Evolutionary conservation across 1,140 invertebrate genomes (phyloP).

Genomic region (Parasteatoda tepidariorum): DNA sequence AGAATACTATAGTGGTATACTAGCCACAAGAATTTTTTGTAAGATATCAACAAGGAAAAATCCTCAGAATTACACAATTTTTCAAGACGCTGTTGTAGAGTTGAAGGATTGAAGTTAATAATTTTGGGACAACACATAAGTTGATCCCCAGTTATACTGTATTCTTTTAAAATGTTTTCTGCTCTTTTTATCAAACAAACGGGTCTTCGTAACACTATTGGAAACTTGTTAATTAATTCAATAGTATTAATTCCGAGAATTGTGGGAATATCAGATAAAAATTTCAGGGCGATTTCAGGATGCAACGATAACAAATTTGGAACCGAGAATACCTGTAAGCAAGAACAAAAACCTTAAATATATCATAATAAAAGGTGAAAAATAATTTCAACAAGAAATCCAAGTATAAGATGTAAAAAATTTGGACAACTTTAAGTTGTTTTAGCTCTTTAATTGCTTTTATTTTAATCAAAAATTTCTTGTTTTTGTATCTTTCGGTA

Average conservation of each 20-base stretch:
- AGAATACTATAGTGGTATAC: conserved; percentile 12
- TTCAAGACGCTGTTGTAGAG: neutral
- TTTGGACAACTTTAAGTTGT: too few species aligned
- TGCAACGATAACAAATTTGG: conserved; percentile 1
- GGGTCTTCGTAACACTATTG: neutral
- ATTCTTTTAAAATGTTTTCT: conserved; percentile 17
- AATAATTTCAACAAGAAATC: too few species aligned
- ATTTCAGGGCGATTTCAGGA: conserved; percentile 1
- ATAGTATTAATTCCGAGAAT: conserved; percentile 10
- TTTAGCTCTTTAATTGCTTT: too few species aligned
- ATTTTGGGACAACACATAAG: conserved; percentile 13
- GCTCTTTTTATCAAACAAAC: neutral
- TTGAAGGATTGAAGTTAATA: neutral
- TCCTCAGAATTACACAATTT: conserved; percentile 4
- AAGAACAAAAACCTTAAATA: too few species aligned
- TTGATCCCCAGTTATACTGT: neutral
- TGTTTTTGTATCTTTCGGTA: too few species aligned
- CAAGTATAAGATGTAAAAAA: too few species aligned
- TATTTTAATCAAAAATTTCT: too few species aligned
- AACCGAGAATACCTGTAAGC: neutral
- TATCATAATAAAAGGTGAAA: too few species aligned
- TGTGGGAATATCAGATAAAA: conserved; percentile 1
- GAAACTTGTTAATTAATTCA: neutral
- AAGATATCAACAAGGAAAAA: conserved; percentile 3
- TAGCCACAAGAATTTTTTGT: conserved; percentile 40